phyloP scores from a whole-genome alignment of 2,113 vertebrate species.

The Gobiocypris rarus region DNA sequence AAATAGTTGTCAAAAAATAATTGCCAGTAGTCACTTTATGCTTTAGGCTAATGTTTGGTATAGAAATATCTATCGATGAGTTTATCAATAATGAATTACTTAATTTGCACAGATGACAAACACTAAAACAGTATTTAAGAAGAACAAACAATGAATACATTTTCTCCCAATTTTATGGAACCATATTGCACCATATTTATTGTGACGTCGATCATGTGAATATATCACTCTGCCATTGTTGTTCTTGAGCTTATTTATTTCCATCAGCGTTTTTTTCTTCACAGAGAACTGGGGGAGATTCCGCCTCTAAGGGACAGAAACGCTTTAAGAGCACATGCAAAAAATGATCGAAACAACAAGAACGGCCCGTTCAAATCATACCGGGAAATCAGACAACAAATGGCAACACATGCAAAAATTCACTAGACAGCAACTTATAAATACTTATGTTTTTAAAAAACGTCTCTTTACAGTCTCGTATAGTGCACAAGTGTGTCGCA shows the following conservation, averaged over 20 bases:
- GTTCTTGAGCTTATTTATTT: slow-evolving; percentile 73
- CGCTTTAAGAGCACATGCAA: slow-evolving; percentile 74
- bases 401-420: slow-evolving; percentile 76
- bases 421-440: slow-evolving; percentile 81
- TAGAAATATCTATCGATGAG: neutral
- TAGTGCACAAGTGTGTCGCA: slow-evolving; percentile 78
- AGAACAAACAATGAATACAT: neutral
- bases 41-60: neutral
- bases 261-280: slow-evolving; percentile 64
- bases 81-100: neutral
- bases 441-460: slow-evolving; percentile 74
- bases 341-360: slow-evolving; percentile 67
- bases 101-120: neutral
- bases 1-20: neutral
- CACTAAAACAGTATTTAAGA: neutral
- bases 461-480: slow-evolving; percentile 76
- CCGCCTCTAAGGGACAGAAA: slow-evolving; percentile 67
- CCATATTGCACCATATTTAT: slow-evolving; percentile 23
- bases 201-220: slow-evolving; percentile 8
- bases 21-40: neutral
- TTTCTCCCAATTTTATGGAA: neutral
- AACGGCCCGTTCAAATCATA: slow-evolving; percentile 53
- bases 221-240: slow-evolving; percentile 39
- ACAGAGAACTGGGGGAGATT: slow-evolving; percentile 67
- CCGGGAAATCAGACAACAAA: slow-evolving; percentile 62